phyloP scores from a whole-genome alignment of 2,888 invertebrate species.

The Sinotaia quadrata region DNA sequence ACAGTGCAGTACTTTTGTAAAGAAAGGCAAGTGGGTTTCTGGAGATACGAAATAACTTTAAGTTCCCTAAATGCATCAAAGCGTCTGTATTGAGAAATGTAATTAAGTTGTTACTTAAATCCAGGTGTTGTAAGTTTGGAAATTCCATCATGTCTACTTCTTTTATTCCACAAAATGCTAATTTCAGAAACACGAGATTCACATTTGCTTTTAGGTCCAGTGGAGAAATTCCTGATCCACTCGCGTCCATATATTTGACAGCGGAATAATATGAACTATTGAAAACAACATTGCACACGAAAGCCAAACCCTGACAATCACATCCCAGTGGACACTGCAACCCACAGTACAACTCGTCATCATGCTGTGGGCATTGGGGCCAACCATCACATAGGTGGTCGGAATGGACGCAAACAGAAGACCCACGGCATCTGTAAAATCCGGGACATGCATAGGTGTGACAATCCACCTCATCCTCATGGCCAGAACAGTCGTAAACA shows the following conservation, averaged over 20 bases:
- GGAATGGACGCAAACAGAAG: background rate
- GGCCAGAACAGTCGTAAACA: background rate
- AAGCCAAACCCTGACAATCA: background rate
- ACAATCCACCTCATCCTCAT: background rate
- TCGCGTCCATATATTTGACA: slow-evolving; percentile 8
- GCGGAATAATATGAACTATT: background rate
- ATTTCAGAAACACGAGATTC: background rate
- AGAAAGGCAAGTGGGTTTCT: background rate
- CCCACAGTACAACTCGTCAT: slow-evolving; percentile 25
- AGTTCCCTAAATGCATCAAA: background rate
- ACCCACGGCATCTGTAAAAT: slow-evolving; percentile 2
- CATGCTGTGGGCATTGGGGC: slow-evolving; percentile 31
- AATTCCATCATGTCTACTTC: background rate
- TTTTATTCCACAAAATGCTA: background rate
- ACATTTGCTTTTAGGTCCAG: background rate
- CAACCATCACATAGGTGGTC: slow-evolving; percentile 30
- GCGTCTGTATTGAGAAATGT: background rate
- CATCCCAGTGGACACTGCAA: background rate
- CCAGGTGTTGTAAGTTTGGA: background rate
- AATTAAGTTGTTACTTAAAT: slow-evolving; percentile 10
- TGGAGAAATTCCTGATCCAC: background rate
- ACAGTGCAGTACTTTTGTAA: background rate
- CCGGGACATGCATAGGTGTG: slow-evolving; percentile 15
- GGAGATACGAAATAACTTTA: background rate
- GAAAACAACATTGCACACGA: background rate